Base-by-base conservation (phyloP, 2,888 invertebrate genomes). In the Zootermopsis nevadensis region DNA sequence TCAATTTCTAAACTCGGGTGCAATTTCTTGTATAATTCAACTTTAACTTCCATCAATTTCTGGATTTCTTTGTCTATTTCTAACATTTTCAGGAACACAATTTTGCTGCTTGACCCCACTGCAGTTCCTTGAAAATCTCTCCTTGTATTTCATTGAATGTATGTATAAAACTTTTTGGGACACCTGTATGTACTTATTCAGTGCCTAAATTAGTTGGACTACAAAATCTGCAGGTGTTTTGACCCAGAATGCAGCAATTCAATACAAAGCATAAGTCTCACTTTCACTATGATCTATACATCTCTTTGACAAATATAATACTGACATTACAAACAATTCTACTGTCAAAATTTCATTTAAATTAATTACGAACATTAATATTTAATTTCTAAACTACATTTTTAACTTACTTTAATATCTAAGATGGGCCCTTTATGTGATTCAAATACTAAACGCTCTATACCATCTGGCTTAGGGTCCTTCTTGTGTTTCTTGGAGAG, bases 11-110 rank as follows among this genome's bases (percentile, higher is more conserved):
- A 72, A 53, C 30, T 66, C 80, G 89, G 88, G 85, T 89, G 77
- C 90, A 77, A 88, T 89, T 86, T 91, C 91, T 90, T 91, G 86
- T 93, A 93, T 15, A 93, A 87, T 86, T 91, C 90, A 87, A 93
- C 91, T 86, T 93, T 93, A 87, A 93, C 92, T 86, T 91, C 91
- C 85, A 92, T 88, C 77, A 93, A 87, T 66, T 89, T 89, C 86
- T 92, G 92, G 86, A 93, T 92, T 87, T 92, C 91, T 84, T 91
- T 87, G 86, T 93, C 93, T 83, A 93, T 93, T 87, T 92, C 91
- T 85, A 92, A 91, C 92, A 93, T 92, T 87, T 92, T 90, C 81
- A 91, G 90, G 86, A 92, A 89, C 15, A 91, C 88, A 81, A 90
- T 90, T 81, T 87, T 82, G 22, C 33, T 60, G 55, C n/a, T 22